A percentile compares a stretch with the other conserved stretches of the same genome.
phyloP scores from a whole-genome alignment of 2,797 vertebrate species.

The Crocidura indochinensis region DNA sequence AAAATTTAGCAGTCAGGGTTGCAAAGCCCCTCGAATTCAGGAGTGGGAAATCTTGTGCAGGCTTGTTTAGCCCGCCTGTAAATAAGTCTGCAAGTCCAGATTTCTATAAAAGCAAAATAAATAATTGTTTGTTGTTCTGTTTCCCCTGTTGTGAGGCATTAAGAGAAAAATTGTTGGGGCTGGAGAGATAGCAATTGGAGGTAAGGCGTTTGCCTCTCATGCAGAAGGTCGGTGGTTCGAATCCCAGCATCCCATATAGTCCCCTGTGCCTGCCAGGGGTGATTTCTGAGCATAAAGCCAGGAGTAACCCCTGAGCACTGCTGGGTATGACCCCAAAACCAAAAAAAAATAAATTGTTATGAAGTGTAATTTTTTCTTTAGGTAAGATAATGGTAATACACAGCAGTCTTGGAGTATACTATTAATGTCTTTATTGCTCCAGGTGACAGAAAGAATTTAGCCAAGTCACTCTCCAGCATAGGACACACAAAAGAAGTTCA shows the following conservation, averaged over 20 bases:
- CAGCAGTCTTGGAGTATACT: constrained; percentile 30
- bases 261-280: too few relatives aligned
- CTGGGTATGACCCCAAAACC: too few relatives aligned
- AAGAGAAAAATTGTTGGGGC: constrained; percentile 73
- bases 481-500: constrained; percentile 67
- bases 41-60: neutral
- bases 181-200: too few relatives aligned
- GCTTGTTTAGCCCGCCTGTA: constrained; percentile 16
- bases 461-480: constrained; percentile 48
- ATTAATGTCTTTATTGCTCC: constrained; percentile 49
- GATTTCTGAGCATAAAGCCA: too few relatives aligned
- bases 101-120: constrained; percentile 65
- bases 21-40: constrained; percentile 22
- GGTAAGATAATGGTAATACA: constrained; percentile 47
- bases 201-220: too few relatives aligned
- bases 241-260: too few relatives aligned
- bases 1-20: constrained; percentile 16
- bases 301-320: too few relatives aligned
- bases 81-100: constrained; percentile 56
- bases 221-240: too few relatives aligned
- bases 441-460: constrained; percentile 67
- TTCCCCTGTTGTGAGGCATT: constrained; percentile 42
- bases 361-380: constrained; percentile 69
- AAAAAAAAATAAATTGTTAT: constrained; percentile 71
- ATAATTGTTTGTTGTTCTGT: constrained; percentile 15